Base-by-base conservation (phyloP, 2,797 vertebrate species). In the Ctenopoma kingsleyae region DNA sequence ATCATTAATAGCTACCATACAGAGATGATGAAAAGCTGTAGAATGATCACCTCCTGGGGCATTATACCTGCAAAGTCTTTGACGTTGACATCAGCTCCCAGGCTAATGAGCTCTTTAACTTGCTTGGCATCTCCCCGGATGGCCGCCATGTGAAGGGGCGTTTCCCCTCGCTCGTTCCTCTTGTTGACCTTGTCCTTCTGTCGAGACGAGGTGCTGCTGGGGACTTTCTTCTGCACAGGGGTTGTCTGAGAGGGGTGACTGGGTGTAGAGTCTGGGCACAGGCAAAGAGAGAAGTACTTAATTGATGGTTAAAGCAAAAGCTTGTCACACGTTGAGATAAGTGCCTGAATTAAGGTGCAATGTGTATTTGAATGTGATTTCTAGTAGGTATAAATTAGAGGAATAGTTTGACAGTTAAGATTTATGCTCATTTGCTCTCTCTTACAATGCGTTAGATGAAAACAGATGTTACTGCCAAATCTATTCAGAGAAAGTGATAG, bases 121-220 rank as follows among this genome's bases (percentile, higher is more conserved):
- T 96, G 98, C 84, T 99, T 98, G 81, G 96, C 95, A 36, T 99
- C 98, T 36, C 98, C 98, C 63, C 98, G 94, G 90, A 99, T 99
- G 83, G 98, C 98, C 23, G 98, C 98, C 96, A 98, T 98, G 85
- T 99, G 98, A 71, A 99, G 94, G 43, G 98, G 95, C 32, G 98
- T 99, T 92, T 99, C 98, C 51, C 98, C 98, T 66, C 97, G 94
- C 84, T 99, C 98, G 8, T 99, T 99, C 90, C 98, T 95, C 92
- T 99, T 99, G 93, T 99, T 99, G 83, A 99, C 97, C 92, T 99
- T 99, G 93, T 99, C 98, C 90, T 99, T 99, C 84, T 98, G 98
- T 65, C 97, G 93, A 67, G 98, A 97, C 56, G 97, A 95, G 44
- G 96, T 93, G 60, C 97, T 96, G 84, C 90, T 97, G 40, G 97